Percentiles rank a stretch among this genome's conserved stretches.
Conservation (phyloP, 2,113 vertebrate species). For the Casuarius casuarius region DNA sequence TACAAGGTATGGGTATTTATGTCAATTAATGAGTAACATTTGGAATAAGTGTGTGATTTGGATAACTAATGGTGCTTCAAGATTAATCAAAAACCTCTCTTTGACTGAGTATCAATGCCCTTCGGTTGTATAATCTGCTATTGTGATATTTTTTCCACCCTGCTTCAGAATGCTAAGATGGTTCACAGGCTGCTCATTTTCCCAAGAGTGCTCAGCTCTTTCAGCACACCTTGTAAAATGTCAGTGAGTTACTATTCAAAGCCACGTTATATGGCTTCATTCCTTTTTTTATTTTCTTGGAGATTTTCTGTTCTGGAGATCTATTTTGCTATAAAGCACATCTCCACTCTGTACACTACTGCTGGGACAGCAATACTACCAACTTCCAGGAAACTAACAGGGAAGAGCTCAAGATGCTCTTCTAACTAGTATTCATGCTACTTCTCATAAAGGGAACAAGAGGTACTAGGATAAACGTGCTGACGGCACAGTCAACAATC, state of each 20-base stretch:
- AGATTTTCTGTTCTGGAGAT: neutral
- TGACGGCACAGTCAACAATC: neutral
- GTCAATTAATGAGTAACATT: neutral
- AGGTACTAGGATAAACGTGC: neutral
- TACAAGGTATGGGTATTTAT: neutral
- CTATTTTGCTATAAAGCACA: neutral
- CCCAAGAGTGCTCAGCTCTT: neutral
- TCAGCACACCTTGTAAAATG: neutral
- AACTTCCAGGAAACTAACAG: neutral
- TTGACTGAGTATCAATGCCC: neutral
- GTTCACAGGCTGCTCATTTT: neutral
- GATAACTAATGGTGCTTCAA: neutral
- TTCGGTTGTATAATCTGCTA: neutral
- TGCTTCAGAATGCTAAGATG: neutral
- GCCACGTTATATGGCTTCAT: neutral
- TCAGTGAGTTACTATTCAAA: neutral
- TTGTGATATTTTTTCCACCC: neutral
- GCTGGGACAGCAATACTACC: neutral
- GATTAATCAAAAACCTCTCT: neutral
- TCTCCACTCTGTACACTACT: neutral
- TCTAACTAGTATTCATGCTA: neutral
- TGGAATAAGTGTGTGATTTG: neutral
- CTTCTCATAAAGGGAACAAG: neutral
- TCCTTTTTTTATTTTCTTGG: neutral
- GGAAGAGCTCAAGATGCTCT: neutral